These are phyloP conservation scores for Aporophyla nigra DNA, from an alignment of 2,888 invertebrate species.

Conservation along the genomic window DNA sequence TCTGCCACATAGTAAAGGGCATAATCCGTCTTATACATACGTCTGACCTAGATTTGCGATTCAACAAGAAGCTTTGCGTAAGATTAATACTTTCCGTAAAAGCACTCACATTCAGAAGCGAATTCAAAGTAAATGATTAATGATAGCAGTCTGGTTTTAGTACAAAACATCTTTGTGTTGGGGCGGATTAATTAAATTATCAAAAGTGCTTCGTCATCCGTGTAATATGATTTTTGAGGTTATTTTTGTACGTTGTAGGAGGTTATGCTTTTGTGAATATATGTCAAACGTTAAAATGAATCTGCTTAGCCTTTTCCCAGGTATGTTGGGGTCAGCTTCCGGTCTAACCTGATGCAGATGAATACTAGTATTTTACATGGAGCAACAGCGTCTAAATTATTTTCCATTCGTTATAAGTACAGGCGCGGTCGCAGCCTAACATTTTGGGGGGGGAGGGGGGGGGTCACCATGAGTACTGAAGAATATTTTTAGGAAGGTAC, in stretches of 20 bases:
- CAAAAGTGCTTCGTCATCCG: slow-evolving; percentile 48
- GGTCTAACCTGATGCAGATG: no score
- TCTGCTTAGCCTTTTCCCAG: no score
- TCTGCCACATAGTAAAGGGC: slow-evolving; percentile 30
- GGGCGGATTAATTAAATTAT: slow-evolving; percentile 36
- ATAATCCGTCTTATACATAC: slow-evolving; percentile 57
- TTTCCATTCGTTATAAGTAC: no score
- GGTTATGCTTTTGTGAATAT: neutral
- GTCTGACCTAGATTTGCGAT: slow-evolving; percentile 53
- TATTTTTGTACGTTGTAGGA: slow-evolving; percentile 23
- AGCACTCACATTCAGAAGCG: slow-evolving; percentile 38
- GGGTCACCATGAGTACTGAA: no score
- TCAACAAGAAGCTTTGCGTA: slow-evolving; percentile 46
- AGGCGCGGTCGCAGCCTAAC: no score
- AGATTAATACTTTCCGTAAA: slow-evolving; percentile 56
- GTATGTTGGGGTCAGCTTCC: no score
- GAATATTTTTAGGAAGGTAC: no score
- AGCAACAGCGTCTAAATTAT: no score
- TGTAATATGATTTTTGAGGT: slow-evolving; percentile 13
- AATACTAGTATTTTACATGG: no score
- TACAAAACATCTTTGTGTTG: slow-evolving; percentile 48
- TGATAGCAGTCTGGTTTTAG: slow-evolving; percentile 36
- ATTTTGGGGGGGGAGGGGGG: no score
- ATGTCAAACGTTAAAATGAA: neutral
- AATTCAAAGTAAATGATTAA: slow-evolving; percentile 57